Base-by-base conservation (phyloP, 2,113 vertebrate genomes). In the Oryzias curvinotus region DNA sequence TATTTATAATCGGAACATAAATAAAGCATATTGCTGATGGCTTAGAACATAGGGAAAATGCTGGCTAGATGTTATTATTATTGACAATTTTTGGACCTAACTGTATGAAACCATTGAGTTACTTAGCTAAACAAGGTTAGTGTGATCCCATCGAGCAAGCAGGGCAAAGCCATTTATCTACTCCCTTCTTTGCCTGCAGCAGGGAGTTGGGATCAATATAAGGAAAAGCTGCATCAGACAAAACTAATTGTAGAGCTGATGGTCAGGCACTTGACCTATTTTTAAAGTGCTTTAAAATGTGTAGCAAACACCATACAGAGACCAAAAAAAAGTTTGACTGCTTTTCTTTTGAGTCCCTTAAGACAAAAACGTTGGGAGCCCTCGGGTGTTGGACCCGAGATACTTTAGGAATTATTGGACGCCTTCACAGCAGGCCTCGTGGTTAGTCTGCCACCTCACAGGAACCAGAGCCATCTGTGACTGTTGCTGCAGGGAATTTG, bases 231-330 rank as follows among this genome's bases (percentile, higher is more conserved):
- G 73, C 71, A 82, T 83, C 83, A 81, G 59, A 65, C 70, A 71
- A 87, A 87, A 84, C 82, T 80, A 86, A 90, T 85, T 81, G 80
- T 59, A 48, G 62, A 71, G 77, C 75, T 78, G 66, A 63, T 82
- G 80, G 82, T 88, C 71, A 0, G 74, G 63, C 65, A 46, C 62
- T 73, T 78, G 64, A 36, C 56, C 71, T 71, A 53, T 76, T 76
- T 86, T 85, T 79, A 69, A 73, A 83, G 70, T 71, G 78, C 65
- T 80, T 78, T 51, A 65, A 68, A 76, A 80, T 70, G 68, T 68
- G 59, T 52, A 43, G 48, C 19, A 54, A 60, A 66, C 43, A 61
- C 65, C 74, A 46, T 46, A 15, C 10, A 7, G 44, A 56, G 48
- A 21, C 5, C 45, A 67, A 71, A 57, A 6, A 12, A n/a, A 49